These are phyloP conservation scores for Drosophila auraria DNA, from an alignment of 1,140 invertebrate species.

Conservation along the genomic window DNA sequence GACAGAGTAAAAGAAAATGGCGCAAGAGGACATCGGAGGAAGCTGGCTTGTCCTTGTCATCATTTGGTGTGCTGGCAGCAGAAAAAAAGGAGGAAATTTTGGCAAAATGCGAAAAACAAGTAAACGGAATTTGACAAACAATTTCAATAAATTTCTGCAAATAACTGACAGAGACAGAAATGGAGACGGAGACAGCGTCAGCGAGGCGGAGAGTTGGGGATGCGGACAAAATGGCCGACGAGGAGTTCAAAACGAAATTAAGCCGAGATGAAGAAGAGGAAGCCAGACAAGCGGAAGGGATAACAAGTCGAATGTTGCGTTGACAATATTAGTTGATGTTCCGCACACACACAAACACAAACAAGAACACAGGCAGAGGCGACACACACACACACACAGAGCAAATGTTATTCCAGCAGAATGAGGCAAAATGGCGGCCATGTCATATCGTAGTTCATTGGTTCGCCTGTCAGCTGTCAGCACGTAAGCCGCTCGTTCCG, in stretches of 20 bases:
- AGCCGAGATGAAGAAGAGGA: constrained; percentile 52
- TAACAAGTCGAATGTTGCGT: constrained; percentile 81
- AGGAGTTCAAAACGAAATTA: constrained; percentile 80
- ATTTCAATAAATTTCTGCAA: constrained; percentile 83
- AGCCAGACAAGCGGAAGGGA: constrained; percentile 75
- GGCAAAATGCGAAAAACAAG: constrained; percentile 79
- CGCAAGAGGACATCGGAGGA: constrained; percentile 65
- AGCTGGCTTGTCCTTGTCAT: constrained; percentile 63
- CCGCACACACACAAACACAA: constrained; percentile 55
- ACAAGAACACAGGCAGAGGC: not conserved
- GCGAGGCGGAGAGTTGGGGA: constrained; percentile 10
- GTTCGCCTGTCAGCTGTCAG: constrained; percentile 80
- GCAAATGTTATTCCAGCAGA: constrained; percentile 62
- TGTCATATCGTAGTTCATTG: constrained; percentile 80
- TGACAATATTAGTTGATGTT: constrained; percentile 81
- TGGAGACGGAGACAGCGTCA: constrained; percentile 20
- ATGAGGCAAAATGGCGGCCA: constrained; percentile 44
- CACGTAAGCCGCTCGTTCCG: constrained; percentile 74
- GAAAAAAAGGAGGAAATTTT: constrained; percentile 40
- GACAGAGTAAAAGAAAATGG: constrained; percentile 47
- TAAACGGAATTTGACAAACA: constrained; percentile 83
- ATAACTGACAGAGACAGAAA: constrained; percentile 68
- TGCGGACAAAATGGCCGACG: constrained; percentile 70
- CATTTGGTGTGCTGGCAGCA: constrained; percentile 37
- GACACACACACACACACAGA: constrained; percentile 9